Percentiles rank a stretch among this genome's conserved stretches.
Conservation (phyloP, 2,113 vertebrate species). For the Microcebus murinus region DNA sequence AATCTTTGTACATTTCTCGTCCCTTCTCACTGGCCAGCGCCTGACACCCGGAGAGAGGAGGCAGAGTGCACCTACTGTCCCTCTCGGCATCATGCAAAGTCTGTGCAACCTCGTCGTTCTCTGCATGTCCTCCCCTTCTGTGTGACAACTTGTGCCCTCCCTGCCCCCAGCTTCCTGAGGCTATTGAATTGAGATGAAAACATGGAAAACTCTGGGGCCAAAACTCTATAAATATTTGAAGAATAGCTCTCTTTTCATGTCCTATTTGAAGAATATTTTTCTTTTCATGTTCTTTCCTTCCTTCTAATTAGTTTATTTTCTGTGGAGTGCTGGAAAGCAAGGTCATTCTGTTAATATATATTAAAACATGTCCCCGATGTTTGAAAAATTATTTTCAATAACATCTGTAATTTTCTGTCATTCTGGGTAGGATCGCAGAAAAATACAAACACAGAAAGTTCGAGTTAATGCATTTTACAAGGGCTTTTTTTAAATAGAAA, state of each 20-base stretch:
- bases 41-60: background rate
- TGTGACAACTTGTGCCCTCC: background rate
- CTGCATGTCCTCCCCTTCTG: background rate
- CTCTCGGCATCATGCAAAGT: background rate
- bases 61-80: background rate
- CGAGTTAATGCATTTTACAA: background rate
- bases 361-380: slow-evolving; percentile 57
- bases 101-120: background rate
- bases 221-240: slow-evolving; percentile 73
- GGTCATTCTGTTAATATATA: slow-evolving; percentile 57
- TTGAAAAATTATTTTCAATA: slow-evolving; percentile 69
- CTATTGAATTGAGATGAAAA: slow-evolving; percentile 59
- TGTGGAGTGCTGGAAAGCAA: slow-evolving; percentile 47
- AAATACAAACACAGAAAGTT: slow-evolving; percentile 50
- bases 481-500: background rate
- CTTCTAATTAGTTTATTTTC: slow-evolving; percentile 77
- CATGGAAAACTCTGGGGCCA: slow-evolving; percentile 53
- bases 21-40: no score
- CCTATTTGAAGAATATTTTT: slow-evolving; percentile 69
- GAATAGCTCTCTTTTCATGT: slow-evolving; percentile 70
- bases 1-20: background rate
- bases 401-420: slow-evolving; percentile 51
- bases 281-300: slow-evolving; percentile 70
- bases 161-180: background rate
- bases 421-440: slow-evolving; percentile 24